A percentile compares a stretch with the other conserved stretches of the same genome.
Conservation (phyloP, 2,888 invertebrate species). For the Germaria angustata region DNA sequence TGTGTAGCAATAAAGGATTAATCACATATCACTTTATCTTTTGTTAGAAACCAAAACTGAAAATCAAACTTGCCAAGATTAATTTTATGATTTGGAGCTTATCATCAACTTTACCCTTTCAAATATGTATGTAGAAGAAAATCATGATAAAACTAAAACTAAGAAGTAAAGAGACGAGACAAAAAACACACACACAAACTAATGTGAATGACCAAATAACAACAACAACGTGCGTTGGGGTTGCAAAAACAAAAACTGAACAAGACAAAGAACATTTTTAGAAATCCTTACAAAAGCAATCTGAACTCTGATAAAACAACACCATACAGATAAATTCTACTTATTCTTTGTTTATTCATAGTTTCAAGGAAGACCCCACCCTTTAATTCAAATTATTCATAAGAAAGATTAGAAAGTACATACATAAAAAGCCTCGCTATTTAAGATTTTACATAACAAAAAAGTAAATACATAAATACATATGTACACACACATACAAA, state of each 20-base stretch:
- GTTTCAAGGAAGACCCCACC: constrained; percentile 33
- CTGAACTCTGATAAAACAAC: neutral
- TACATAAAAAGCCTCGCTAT: neutral
- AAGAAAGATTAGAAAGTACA: neutral
- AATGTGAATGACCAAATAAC: constrained; percentile 38
- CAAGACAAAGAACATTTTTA: constrained; percentile 47
- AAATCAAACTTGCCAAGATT: too few relatives aligned
- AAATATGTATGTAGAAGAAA: too few relatives aligned
- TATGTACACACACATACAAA: neutral
- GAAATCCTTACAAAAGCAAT: constrained; percentile 20
- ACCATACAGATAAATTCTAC: neutral
- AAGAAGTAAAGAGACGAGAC: neutral
- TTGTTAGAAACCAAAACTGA: too few relatives aligned
- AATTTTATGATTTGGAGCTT: too few relatives aligned
- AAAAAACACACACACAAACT: constrained; percentile 8
- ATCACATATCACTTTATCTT: too few relatives aligned
- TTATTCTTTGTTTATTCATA: neutral
- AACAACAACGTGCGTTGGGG: constrained; percentile 19
- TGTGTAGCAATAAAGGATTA: too few relatives aligned
- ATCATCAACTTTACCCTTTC: neutral
- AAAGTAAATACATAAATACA: neutral
- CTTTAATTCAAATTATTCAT: constrained; percentile 18
- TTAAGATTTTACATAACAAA: neutral
- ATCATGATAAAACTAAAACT: neutral
- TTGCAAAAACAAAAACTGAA: constrained; percentile 43